phyloP scores from a whole-genome alignment of 2,113 vertebrate genomes.

The Hydrolagus affinis region DNA sequence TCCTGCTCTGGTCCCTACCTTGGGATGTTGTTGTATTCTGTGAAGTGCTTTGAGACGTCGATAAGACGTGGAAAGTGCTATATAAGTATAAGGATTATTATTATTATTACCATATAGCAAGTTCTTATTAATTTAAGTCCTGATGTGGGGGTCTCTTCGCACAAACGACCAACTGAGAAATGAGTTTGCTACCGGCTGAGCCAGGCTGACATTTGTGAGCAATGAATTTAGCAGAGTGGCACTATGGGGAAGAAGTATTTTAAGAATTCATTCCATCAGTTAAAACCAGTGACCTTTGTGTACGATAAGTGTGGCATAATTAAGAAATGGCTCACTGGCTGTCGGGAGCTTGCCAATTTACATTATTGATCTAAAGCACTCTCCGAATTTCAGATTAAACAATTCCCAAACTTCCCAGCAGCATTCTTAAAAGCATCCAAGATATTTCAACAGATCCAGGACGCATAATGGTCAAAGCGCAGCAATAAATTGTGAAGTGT shows the following conservation, averaged over 20 bases:
- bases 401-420: background rate
- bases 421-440: background rate
- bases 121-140: no score
- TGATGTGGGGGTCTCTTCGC: no score
- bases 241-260: background rate
- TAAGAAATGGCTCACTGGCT: background rate
- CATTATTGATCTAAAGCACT: background rate
- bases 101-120: no score
- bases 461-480: background rate
- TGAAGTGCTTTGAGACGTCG: no score
- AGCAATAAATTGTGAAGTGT: conserved; percentile 21
- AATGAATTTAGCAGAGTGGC: no score
- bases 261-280: background rate
- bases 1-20: no score
- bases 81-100: no score
- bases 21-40: no score
- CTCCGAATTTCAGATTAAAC: conserved; percentile 1
- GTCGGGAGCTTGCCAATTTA: background rate
- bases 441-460: background rate
- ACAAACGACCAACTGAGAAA: no score
- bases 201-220: no score
- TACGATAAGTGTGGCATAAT: background rate
- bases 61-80: no score
- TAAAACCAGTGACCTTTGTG: background rate
- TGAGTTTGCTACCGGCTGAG: no score